A percentile compares a stretch with the other conserved stretches of the same genome.
Conservation (phyloP, 2,888 invertebrate species). For the Frankliniella intonsa region DNA sequence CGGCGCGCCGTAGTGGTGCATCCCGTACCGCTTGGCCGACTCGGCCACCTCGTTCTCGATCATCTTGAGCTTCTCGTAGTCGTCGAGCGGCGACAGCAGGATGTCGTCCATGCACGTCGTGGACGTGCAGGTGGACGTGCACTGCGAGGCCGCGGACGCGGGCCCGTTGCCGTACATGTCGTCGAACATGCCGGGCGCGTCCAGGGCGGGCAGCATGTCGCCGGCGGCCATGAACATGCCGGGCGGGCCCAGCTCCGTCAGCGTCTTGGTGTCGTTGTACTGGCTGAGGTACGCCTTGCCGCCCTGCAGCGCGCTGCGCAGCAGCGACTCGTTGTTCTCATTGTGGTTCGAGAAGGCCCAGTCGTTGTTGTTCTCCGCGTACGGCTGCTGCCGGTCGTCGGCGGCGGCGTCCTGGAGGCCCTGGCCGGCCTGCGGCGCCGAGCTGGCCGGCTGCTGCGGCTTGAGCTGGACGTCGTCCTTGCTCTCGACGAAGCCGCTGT, state of each 20-base stretch:
- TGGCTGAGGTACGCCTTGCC: conserved; percentile 46
- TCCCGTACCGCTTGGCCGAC: conserved; percentile 55
- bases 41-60: conserved; percentile 79
- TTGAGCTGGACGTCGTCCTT: conserved; percentile 53
- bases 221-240: conserved; percentile 29
- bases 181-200: conserved; percentile 43
- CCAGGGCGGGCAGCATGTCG: conserved; percentile 39
- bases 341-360: conserved; percentile 76
- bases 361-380: conserved; percentile 64
- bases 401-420: conserved; percentile 36
- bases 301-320: conserved; percentile 78
- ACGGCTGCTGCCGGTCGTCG: conserved; percentile 41
- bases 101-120: conserved; percentile 66
- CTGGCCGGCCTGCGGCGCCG: conserved; percentile 34
- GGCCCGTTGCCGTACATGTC: conserved; percentile 39
- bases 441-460: conserved; percentile 40
- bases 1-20: conserved; percentile 38
- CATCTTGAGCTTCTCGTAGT: conserved; percentile 77
- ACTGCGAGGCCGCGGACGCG: neutral
- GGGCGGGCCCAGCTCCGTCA: conserved; percentile 6
- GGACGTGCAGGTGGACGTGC: conserved; percentile 41
- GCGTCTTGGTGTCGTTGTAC: conserved; percentile 37
- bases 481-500: conserved; percentile 64
- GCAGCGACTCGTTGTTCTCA: conserved; percentile 58
- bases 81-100: conserved; percentile 64